Evolutionary conservation across 2,797 vertebrate genomes (phyloP).

Genomic region (Mareca strepera): DNA sequence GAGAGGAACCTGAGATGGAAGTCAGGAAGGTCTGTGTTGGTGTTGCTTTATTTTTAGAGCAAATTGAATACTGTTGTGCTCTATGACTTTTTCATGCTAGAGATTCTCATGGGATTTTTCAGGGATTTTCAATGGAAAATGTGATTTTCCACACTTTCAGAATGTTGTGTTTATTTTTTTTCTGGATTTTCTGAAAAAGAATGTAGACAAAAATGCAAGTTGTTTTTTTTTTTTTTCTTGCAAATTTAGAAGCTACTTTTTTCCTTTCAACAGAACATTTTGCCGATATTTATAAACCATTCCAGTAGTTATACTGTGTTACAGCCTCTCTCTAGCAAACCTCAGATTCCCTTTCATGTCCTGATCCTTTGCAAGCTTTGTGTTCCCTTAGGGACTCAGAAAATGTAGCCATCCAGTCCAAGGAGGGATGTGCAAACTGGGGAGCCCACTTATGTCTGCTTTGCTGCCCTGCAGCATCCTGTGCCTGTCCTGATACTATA

Average conservation of each 20-base stretch:
- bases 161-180: background rate
- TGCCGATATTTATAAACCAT: background rate
- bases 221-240: background rate
- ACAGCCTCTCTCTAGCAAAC: background rate
- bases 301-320: background rate
- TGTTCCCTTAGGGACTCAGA: background rate
- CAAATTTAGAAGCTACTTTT: background rate
- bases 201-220: background rate
- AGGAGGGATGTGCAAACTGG: background rate
- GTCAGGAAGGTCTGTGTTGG: background rate
- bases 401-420: background rate
- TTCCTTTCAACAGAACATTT: background rate
- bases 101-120: background rate
- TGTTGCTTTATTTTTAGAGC: conserved; percentile 24
- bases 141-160: background rate
- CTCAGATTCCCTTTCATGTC: background rate
- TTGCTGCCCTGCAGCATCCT: background rate
- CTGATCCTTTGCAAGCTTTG: background rate
- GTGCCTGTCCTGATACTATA: background rate
- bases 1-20: background rate
- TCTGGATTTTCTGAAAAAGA: background rate
- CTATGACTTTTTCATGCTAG: background rate
- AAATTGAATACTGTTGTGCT: background rate
- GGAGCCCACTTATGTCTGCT: background rate
- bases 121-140: background rate